Percentiles rank a stretch among this genome's conserved stretches.
Conservation (phyloP, 2,113 vertebrate genomes). For the Sceloporus tristichus region DNA sequence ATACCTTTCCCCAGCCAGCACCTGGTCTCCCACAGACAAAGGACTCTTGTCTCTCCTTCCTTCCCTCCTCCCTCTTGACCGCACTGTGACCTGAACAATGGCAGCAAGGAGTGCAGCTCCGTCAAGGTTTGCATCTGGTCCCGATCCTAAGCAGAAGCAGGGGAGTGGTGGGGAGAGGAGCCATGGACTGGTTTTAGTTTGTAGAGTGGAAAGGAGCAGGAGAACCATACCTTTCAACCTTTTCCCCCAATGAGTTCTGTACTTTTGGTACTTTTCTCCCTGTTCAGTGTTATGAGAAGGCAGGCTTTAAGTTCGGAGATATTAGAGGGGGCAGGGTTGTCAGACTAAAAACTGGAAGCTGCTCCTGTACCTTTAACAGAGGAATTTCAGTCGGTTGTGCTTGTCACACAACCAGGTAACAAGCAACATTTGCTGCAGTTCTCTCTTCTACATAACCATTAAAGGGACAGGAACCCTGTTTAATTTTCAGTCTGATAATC, state of each 20-base stretch:
- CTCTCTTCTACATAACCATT: no score
- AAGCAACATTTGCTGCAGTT: no score
- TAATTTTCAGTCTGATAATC: no score
- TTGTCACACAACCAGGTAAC: no score
- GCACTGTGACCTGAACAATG: conserved; percentile 20
- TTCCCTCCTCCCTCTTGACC: conserved; percentile 33
- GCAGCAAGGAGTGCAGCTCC: neutral
- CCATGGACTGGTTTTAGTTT: neutral
- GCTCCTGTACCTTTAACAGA: no score
- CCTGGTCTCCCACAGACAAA: conserved; percentile 37
- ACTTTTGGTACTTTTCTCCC: neutral
- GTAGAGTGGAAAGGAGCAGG: neutral
- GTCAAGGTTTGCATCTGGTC: conserved; percentile 18
- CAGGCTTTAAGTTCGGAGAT: neutral
- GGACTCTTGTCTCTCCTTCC: conserved; percentile 32
- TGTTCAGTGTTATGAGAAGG: no score
- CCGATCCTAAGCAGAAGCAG: neutral
- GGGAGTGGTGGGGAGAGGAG: neutral
- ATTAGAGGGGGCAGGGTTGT: no score
- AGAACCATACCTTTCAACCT: neutral
- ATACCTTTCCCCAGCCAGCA: conserved; percentile 13
- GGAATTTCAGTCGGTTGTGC: no score
- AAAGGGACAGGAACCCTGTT: no score
- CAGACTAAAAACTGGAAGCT: no score
- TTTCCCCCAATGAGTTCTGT: neutral